Base-by-base conservation (phyloP, 2,888 invertebrate species). In the Habrosyne pyritoides region DNA sequence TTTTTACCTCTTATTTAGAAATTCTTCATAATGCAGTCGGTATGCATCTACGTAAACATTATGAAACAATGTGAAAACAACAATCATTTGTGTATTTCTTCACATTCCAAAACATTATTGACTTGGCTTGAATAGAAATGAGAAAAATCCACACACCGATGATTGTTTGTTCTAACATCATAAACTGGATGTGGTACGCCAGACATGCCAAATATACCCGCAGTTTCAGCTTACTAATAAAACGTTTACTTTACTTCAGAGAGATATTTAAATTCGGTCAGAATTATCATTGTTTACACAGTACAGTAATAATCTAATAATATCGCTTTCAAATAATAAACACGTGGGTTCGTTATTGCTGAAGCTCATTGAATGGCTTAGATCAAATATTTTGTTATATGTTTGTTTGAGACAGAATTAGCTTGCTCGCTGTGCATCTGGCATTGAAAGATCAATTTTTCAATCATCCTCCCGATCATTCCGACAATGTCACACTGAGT, bases 301-400 rank as follows among this genome's bases (percentile, higher is more conserved):
- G 28, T 60, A 52, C 63, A 53, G 54, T 52, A 66, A 66, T 68
- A 64, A 58, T 70, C 71, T 67, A 64, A 69, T 75, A 62, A 77
- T 77, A 77, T 63, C 52, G 60, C 47, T 24, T 28, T 57, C 52
- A 48, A 47, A 54, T 63, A 58, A 60, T 54, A 59, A 53, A 56
- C 47, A 54, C 47, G 30, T n/a, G 21, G 1, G n/a, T 14, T 18
- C n/a, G 2, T 49, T 22, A 47, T 47, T 24, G 26, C 24, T 24
- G 24, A 10, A 30, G 26, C 50, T 12, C 28, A 18, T 14, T 18
- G 28, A 49, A 49, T 49, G 10, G n/a, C 10, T 50, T 50, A 1
- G 28, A 30, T 28, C 21, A 30, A 6, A 21, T 30, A 50, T 28
- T 28, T 12, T 28, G 28, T 24, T 0, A 26, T 21, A 50, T 50